These are phyloP conservation scores for Crossaster papposus DNA, from an alignment of 53 echinoderm and acorn worm species.

Conservation along the genomic window DNA sequence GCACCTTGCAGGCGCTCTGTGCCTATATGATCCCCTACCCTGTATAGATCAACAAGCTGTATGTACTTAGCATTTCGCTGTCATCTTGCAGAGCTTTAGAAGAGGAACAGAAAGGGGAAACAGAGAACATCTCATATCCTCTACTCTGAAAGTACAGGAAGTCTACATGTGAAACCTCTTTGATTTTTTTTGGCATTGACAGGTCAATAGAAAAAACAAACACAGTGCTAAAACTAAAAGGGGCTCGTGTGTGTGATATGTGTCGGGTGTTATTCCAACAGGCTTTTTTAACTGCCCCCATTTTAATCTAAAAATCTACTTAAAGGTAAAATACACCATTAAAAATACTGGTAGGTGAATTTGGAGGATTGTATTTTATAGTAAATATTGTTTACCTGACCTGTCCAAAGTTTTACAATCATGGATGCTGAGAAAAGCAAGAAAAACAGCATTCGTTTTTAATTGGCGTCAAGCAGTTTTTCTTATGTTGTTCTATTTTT, in stretches of 20 bases:
- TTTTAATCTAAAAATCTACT: background rate
- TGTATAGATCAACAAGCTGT: background rate
- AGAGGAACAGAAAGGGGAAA: background rate
- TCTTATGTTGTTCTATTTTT: too few relatives aligned
- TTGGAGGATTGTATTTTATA: too few relatives aligned
- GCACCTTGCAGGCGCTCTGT: background rate
- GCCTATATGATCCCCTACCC: background rate
- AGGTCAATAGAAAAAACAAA: background rate
- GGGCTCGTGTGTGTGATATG: background rate
- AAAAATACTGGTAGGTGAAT: too few relatives aligned
- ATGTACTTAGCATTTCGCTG: background rate
- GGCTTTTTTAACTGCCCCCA: background rate
- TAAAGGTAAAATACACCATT: too few relatives aligned
- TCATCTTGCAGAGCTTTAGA: background rate
- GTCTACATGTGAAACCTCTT: background rate
- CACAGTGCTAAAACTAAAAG: background rate
- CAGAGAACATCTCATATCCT: constrained; percentile 52
- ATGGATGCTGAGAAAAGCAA: too few relatives aligned
- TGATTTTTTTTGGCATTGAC: background rate
- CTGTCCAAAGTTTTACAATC: too few relatives aligned
- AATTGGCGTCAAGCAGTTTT: too few relatives aligned
- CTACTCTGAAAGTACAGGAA: constrained; percentile 22
- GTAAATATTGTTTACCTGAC: too few relatives aligned
- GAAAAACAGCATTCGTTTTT: too few relatives aligned
- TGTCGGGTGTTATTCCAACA: background rate